These are phyloP conservation scores for Phylloscopus collybita DNA, from an alignment of 2,797 vertebrate genomes.

Conservation along the genomic window DNA sequence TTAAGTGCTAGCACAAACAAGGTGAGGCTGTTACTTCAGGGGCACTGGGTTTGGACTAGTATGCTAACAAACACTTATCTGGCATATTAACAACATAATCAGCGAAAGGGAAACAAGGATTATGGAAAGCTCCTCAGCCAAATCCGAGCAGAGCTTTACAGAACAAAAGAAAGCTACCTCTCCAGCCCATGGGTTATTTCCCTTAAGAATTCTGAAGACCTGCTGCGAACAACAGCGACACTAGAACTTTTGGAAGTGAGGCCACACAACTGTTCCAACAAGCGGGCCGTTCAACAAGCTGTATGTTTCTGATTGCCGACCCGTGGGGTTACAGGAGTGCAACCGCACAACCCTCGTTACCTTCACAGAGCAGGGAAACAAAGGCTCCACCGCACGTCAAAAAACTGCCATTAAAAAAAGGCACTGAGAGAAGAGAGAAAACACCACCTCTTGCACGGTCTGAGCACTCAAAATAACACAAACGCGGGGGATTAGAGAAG, in stretches of 20 bases:
- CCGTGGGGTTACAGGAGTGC: neutral
- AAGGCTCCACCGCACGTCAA: neutral
- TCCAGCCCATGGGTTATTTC: neutral
- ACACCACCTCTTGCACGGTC: neutral
- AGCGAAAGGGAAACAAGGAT: constrained; percentile 8
- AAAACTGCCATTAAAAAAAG: neutral
- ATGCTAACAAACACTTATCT: neutral
- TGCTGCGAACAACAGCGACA: neutral
- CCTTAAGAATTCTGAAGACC: neutral
- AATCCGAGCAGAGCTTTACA: neutral
- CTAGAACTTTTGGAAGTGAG: neutral
- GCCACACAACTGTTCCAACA: neutral
- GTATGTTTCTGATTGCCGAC: accelerated
- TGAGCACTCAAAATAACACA: neutral
- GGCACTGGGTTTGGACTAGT: neutral
- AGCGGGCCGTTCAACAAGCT: neutral
- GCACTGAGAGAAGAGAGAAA: neutral
- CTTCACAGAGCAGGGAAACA: neutral
- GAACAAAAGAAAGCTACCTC: constrained; percentile 21
- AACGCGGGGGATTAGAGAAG: neutral
- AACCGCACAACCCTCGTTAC: neutral
- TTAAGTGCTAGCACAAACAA: neutral
- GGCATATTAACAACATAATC: neutral
- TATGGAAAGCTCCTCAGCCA: constrained; percentile 54
- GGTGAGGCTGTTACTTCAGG: neutral